phyloP scores from a whole-genome alignment of 2,797 vertebrate species.

The Nyctalus aviator region DNA sequence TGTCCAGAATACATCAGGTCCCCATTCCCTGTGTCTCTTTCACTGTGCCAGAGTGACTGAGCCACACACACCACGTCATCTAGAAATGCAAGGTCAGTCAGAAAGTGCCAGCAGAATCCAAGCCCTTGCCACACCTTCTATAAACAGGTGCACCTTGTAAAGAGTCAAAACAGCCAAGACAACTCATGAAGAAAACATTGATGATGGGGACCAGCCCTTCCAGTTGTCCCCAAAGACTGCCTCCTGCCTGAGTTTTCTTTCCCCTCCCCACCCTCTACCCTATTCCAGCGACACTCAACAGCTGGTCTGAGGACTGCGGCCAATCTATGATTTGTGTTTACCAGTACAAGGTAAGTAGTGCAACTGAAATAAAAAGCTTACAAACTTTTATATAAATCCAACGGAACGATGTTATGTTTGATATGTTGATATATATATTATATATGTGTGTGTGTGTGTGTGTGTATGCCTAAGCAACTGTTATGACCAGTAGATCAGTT shows the following conservation, averaged over 20 bases:
- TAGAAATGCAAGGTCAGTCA: background rate
- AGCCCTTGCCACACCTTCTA: background rate
- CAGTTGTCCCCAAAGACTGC: background rate
- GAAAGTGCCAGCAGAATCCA: background rate
- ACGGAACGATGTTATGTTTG: conserved; percentile 43
- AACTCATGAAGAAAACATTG: background rate
- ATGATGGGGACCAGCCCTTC: background rate
- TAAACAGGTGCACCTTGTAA: background rate
- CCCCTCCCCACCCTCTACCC: background rate
- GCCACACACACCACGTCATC: background rate
- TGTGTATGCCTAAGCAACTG: too few relatives aligned
- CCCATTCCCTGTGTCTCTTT: background rate
- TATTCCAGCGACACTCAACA: background rate
- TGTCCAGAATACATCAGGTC: background rate
- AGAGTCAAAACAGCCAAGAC: background rate
- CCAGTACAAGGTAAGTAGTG: background rate
- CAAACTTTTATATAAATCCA: background rate
- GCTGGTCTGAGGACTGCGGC: background rate
- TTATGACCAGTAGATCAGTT: too few relatives aligned
- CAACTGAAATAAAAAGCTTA: background rate
- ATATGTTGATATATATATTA: conserved; percentile 1
- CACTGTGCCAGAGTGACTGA: background rate
- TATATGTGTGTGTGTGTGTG: too few relatives aligned
- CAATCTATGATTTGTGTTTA: background rate
- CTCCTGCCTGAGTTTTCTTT: background rate